Percentiles rank a stretch among this genome's conserved stretches.
phyloP scores from a whole-genome alignment of 2,113 vertebrate genomes.

The Felis chaus region DNA sequence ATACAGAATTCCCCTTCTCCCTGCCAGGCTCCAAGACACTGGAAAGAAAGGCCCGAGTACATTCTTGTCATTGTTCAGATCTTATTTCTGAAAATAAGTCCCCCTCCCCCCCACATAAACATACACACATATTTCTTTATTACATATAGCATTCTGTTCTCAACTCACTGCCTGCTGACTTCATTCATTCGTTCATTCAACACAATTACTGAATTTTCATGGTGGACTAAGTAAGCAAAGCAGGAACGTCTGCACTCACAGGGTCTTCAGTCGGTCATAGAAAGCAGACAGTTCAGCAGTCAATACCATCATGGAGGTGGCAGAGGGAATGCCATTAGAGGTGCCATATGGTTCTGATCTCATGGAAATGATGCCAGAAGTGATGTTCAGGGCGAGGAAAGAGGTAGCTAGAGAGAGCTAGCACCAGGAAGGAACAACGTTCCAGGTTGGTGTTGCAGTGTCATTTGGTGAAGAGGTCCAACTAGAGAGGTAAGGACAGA shows the following conservation, averaged over 20 bases:
- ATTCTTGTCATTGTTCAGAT: background rate
- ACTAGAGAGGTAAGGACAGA: background rate
- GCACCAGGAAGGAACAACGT: background rate
- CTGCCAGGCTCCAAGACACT: background rate
- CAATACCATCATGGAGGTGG: background rate
- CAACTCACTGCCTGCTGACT: background rate
- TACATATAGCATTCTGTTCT: background rate
- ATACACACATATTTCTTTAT: background rate
- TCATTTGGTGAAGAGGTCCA: background rate
- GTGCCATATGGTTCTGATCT: background rate
- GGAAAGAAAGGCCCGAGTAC: background rate
- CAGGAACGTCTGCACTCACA: background rate
- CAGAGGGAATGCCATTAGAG: fast-evolving
- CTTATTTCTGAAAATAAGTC: conserved; percentile 5
- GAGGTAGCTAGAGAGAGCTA: background rate
- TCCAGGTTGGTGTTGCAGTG: background rate
- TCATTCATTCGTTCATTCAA: background rate
- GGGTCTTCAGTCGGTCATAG: too few species aligned
- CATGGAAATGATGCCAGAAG: background rate
- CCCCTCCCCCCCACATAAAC: fast-evolving
- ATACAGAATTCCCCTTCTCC: background rate
- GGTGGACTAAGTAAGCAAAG: background rate
- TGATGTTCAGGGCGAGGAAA: background rate
- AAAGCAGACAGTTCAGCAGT: background rate
- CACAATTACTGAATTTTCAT: background rate